Percentiles rank a stretch among this genome's conserved stretches.
These are phyloP conservation scores for Notarius quadriscutis DNA, from an alignment of 2,113 vertebrate species.

Conservation along the genomic window DNA sequence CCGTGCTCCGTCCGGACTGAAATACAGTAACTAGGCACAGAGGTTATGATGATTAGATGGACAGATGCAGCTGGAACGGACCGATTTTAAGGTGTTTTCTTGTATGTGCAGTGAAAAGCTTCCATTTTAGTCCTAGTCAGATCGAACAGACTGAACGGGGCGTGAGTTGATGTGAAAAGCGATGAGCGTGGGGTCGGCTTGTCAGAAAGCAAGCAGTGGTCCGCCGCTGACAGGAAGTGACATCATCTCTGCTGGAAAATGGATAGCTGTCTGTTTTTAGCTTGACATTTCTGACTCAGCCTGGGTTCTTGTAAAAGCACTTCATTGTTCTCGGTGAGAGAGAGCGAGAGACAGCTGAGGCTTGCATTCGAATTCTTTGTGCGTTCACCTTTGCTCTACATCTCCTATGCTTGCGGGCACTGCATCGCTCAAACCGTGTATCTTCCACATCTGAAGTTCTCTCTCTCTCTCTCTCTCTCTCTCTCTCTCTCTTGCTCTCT, in stretches of 20 bases:
- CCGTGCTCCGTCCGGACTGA: not conserved
- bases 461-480: too few relatives aligned
- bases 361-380: constrained; percentile 32
- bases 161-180: not conserved
- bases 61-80: not conserved
- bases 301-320: constrained; percentile 37
- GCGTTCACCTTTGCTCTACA: constrained; percentile 69
- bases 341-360: constrained; percentile 11
- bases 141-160: not conserved
- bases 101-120: not conserved
- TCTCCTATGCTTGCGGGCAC: constrained; percentile 28
- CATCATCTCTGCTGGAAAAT: not conserved
- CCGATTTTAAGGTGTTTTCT: too few relatives aligned
- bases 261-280: constrained; percentile 21
- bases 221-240: constrained; percentile 16
- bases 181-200: too few relatives aligned
- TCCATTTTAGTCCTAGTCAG: not conserved
- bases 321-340: constrained; percentile 32
- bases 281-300: constrained; percentile 42
- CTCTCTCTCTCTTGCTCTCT: too few relatives aligned
- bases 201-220: not conserved
- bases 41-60: not conserved
- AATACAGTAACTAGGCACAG: not conserved
- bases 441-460: not conserved
- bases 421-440: not conserved